These are phyloP conservation scores for Nymphalis polychloros DNA, from an alignment of 2,888 invertebrate species.

Conservation along the genomic window DNA sequence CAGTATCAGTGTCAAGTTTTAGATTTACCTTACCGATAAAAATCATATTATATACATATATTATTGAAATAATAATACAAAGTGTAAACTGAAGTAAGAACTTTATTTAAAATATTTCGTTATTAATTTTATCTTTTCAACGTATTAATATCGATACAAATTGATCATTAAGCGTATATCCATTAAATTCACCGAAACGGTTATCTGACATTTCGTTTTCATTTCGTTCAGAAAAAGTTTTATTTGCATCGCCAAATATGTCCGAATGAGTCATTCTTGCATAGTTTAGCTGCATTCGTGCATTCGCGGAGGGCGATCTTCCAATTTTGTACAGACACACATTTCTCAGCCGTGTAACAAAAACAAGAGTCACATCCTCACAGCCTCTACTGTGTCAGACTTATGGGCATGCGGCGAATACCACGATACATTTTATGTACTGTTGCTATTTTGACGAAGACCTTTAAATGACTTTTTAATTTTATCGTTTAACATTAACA, in stretches of 20 bases:
- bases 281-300: slow-evolving; percentile 9
- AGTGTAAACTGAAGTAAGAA: no score
- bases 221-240: slow-evolving; percentile 3
- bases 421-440: slow-evolving; percentile 1
- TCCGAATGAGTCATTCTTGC: slow-evolving; percentile 14
- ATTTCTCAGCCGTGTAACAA: slow-evolving; percentile 19
- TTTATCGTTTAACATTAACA: slow-evolving; percentile 8
- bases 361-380: slow-evolving; percentile 14
- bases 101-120: neutral
- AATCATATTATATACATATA: no score
- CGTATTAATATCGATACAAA: neutral
- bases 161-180: neutral
- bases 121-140: neutral
- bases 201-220: slow-evolving; percentile 16
- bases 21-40: no score
- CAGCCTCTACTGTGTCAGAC: neutral
- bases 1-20: neutral
- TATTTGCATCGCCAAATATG: slow-evolving; percentile 10
- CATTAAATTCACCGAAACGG: slow-evolving; percentile 5
- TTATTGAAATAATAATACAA: no score
- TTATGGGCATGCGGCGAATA: slow-evolving; percentile 12
- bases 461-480: neutral
- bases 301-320: slow-evolving; percentile 4
- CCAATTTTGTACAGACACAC: slow-evolving; percentile 12
- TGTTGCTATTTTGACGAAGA: neutral